Base-by-base conservation (phyloP, 2,113 vertebrate genomes). In the Atrichornis clamosus region DNA sequence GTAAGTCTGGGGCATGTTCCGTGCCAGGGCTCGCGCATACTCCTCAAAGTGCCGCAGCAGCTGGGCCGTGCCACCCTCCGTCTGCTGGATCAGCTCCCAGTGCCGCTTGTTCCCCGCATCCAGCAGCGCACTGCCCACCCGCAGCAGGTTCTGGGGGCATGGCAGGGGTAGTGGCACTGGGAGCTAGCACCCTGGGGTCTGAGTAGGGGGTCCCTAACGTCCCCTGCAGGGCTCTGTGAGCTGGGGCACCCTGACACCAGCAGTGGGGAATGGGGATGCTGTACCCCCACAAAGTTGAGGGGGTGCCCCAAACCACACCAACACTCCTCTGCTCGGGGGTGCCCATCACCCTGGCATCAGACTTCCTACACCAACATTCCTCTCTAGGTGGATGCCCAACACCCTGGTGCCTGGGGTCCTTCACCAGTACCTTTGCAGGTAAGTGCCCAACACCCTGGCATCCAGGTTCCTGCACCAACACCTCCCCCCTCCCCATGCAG, bases 1-100 rank as follows among this genome's bases (percentile, higher is more conserved):
- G 97, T 99, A 99, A 18, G 99, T 99, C 97, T 99, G 99, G 96
- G 98, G 98, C 99, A 99, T 99, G 97, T 99, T 99, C 97, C 98
- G 98, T 0, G 99, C 99, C 96, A 99, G 98, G 3, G 98, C 98
- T 46, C 98, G 99, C 75, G 99, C 99, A 1, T 99, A 99, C 55
- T 99, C 99, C 97, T 99, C 99, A 0, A 98, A 99, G 96, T 98
- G 98, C 37, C 94, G 98, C 19, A 99, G 98, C 87, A 99, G 97
- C 24, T 98, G 98, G 2, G 99, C 99, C 0, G 99, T 99, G 95
- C 99, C 99, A 0, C 98, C 99, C 93, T 99, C 99, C 0, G 98
- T 97, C 97, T 99, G 98, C 98, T 99, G 99, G 98, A 99, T 99
- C 95, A 99, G 97, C 95, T 99, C 98, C 99, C 99, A 99, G 97